Evolutionary conservation across 2,113 vertebrate genomes (phyloP).

Genomic region (Montifringilla adamsi): DNA sequence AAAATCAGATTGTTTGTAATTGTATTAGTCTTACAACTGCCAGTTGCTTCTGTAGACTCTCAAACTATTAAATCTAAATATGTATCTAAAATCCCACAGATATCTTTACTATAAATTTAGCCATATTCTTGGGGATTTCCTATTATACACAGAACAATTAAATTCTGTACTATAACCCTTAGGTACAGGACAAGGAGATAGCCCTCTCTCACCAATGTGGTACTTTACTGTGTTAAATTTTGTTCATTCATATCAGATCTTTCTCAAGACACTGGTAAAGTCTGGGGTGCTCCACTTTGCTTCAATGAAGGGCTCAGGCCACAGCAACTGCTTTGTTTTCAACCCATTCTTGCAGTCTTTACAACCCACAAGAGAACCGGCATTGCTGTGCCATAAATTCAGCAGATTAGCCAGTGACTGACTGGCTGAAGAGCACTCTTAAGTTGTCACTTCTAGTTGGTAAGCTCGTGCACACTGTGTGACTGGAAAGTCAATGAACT

Average conservation of each 20-base stretch:
- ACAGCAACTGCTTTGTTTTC: fast-evolving
- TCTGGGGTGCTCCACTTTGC: background rate
- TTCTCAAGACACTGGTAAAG: background rate
- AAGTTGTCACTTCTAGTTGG: background rate
- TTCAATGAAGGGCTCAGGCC: fast-evolving
- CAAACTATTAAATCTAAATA: background rate
- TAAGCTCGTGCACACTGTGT: fast-evolving
- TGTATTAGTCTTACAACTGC: background rate
- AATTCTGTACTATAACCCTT: background rate
- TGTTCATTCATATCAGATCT: background rate
- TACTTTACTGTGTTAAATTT: background rate
- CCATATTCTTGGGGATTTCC: background rate
- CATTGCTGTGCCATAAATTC: background rate
- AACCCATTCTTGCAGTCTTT: background rate
- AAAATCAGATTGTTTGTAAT: background rate
- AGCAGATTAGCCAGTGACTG: background rate
- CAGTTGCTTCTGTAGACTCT: background rate
- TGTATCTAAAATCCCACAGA: background rate
- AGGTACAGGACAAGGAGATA: background rate
- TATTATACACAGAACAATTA: background rate
- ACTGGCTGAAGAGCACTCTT: background rate
- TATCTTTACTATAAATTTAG: background rate
- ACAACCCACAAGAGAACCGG: fast-evolving
- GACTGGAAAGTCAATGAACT: background rate
- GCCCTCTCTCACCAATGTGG: too few relatives aligned